A percentile compares a stretch with the other conserved stretches of the same genome.
Evolutionary conservation across 2,113 vertebrate species (phyloP).

Genomic region (Geococcyx californianus): DNA sequence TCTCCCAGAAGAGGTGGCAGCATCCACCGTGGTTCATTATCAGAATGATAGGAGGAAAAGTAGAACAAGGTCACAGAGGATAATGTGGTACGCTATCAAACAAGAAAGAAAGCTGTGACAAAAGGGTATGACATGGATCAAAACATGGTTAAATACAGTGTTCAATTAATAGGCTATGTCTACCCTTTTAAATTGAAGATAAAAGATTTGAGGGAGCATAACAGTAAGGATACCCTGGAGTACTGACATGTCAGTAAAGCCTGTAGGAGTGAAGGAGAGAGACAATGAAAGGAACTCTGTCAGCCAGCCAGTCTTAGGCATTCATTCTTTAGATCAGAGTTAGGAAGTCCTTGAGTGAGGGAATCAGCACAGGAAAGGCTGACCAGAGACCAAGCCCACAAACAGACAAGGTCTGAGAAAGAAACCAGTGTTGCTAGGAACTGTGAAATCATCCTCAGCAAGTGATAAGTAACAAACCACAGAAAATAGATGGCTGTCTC

Average conservation of each 20-base stretch:
- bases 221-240: neutral
- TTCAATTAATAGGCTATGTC: neutral
- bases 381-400: neutral
- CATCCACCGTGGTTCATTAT: neutral
- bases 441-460: constrained; percentile 12
- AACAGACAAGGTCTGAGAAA: constrained; percentile 33
- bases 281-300: neutral
- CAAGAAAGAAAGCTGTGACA: neutral
- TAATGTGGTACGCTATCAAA: neutral
- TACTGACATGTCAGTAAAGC: neutral
- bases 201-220: neutral
- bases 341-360: neutral
- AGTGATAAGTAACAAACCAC: neutral
- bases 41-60: neutral
- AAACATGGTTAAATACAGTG: neutral
- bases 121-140: neutral
- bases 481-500: neutral
- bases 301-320: neutral
- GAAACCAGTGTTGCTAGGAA: neutral
- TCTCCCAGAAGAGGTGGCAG: neutral
- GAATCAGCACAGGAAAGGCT: neutral
- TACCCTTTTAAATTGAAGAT: neutral
- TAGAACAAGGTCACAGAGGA: neutral
- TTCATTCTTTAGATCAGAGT: neutral
- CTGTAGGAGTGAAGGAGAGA: neutral